Conservation (phyloP, 2,797 vertebrate species). For the Cyclura pinguis region DNA sequence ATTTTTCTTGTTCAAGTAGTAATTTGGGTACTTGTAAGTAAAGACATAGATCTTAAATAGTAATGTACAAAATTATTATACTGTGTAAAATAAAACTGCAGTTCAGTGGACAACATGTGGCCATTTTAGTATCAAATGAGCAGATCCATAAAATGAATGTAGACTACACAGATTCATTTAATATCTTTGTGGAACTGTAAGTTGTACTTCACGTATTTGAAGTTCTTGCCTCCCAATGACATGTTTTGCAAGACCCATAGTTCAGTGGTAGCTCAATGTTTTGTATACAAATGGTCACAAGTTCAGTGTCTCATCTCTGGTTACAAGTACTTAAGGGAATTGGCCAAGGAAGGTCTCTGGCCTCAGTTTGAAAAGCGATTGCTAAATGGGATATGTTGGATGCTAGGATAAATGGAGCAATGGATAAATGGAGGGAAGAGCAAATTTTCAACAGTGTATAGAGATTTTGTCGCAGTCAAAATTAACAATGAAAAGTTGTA, state of each 20-base stretch:
- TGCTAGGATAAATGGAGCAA: neutral
- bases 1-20: constrained; percentile 65
- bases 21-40: constrained; percentile 65
- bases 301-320: neutral
- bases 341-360: neutral
- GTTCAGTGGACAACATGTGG: constrained; percentile 51
- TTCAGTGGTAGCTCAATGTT: neutral
- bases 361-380: neutral
- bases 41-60: constrained; percentile 62
- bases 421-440: neutral
- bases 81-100: constrained; percentile 41
- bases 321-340: neutral
- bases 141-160: constrained; percentile 53
- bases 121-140: constrained; percentile 57
- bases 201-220: neutral
- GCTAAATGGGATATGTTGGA: neutral
- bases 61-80: constrained; percentile 51
- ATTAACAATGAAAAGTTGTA: neutral
- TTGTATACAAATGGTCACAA: neutral
- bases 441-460: no score
- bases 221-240: neutral
- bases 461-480: neutral
- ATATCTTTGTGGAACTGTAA: neutral
- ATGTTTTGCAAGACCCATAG: neutral
- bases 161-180: constrained; percentile 44